Percentiles rank a stretch among this genome's conserved stretches.
These are phyloP conservation scores for Acanthacorydalis orientalis DNA, from an alignment of 2,888 invertebrate genomes.

Conservation along the genomic window DNA sequence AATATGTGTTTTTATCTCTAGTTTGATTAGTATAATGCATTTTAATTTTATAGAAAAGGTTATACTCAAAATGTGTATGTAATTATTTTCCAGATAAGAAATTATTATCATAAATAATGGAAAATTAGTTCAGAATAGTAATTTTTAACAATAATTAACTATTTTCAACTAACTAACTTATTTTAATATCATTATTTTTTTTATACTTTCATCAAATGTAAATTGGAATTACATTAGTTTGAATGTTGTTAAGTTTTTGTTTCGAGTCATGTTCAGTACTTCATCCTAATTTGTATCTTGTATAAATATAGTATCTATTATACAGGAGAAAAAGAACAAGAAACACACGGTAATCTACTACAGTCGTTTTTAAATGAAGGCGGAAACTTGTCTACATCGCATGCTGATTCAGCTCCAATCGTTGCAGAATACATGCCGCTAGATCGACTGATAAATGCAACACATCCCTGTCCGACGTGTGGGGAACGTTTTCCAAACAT, in stretches of 20 bases:
- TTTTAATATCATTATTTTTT: too few species aligned
- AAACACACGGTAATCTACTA: slow-evolving; percentile 1
- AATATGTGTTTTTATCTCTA: not conserved
- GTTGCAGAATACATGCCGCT: slow-evolving; percentile 25
- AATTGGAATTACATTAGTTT: too few species aligned
- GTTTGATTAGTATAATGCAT: not conserved
- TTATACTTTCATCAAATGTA: too few species aligned
- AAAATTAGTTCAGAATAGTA: too few species aligned
- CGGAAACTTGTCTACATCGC: not conserved
- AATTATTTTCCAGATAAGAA: too few species aligned
- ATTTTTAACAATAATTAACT: too few species aligned
- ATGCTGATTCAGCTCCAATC: not conserved
- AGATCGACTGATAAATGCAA: slow-evolving; percentile 20
- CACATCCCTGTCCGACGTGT: slow-evolving; percentile 23
- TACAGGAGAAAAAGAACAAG: slow-evolving; percentile 6
- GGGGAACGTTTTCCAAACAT: slow-evolving; percentile 21
- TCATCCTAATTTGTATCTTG: not conserved
- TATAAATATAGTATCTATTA: not conserved
- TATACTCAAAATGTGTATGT: too few species aligned
- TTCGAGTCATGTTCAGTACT: not conserved
- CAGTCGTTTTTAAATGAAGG: not conserved
- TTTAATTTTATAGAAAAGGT: too few species aligned
- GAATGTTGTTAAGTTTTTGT: too few species aligned
- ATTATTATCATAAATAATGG: too few species aligned
- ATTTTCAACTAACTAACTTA: too few species aligned